Percentiles rank a stretch among this genome's conserved stretches.
Conservation (phyloP, 2,888 invertebrate genomes). For the Cremastinae sp. region DNA sequence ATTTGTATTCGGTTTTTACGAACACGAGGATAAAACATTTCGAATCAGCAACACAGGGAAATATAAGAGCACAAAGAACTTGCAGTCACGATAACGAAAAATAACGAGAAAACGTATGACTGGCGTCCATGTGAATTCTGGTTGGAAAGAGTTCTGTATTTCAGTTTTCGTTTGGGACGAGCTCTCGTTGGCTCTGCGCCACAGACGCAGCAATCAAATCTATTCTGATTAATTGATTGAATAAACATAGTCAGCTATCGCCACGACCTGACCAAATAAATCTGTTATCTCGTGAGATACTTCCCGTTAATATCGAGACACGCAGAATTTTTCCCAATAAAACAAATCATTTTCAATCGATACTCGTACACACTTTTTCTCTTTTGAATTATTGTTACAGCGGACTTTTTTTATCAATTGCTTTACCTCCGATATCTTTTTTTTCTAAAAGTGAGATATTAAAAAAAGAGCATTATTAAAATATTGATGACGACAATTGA, state of each 20-base stretch:
- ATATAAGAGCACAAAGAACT: constrained; percentile 3
- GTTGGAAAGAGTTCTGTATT: constrained; percentile 18
- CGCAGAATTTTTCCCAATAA: constrained; percentile 21
- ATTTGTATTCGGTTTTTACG: constrained; percentile 10
- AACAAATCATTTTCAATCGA: constrained; percentile 32
- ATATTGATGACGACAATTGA: too few species aligned
- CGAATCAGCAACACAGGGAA: constrained; percentile 9
- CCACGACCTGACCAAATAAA: constrained; percentile 56
- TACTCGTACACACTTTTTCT: constrained; percentile 3
- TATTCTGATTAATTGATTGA: constrained; percentile 64
- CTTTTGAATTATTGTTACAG: neutral
- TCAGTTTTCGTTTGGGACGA: neutral
- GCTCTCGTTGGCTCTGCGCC: constrained; percentile 48
- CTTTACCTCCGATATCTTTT: neutral
- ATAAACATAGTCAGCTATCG: constrained; percentile 47
- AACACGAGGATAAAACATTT: neutral
- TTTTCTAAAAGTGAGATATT: neutral
- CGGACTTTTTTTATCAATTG: neutral
- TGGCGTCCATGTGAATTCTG: constrained; percentile 19
- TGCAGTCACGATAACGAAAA: neutral
- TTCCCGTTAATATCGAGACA: constrained; percentile 34
- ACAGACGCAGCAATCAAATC: constrained; percentile 63
- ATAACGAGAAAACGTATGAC: constrained; percentile 15
- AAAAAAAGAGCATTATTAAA: too few species aligned
- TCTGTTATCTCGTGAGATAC: constrained; percentile 28